Conservation (phyloP, 2,888 invertebrate species). For the Agrilus biguttatus region DNA sequence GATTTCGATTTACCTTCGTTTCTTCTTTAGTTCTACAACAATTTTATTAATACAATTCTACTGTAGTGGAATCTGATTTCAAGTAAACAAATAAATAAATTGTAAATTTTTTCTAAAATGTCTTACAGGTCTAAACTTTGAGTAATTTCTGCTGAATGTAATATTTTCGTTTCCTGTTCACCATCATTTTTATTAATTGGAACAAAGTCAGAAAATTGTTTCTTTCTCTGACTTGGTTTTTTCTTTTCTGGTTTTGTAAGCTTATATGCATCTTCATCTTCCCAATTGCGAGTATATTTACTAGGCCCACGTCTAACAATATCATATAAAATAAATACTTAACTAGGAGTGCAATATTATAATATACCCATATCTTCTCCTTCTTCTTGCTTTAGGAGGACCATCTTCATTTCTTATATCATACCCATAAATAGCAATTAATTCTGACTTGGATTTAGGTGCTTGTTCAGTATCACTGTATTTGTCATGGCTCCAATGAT, state of each 20-base stretch:
- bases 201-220: constrained; percentile 16
- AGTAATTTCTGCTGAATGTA: no score
- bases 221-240: constrained; percentile 18
- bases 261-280: constrained; percentile 82
- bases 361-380: constrained; percentile 67
- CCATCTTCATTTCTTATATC: constrained; percentile 89
- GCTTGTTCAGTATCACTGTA: constrained; percentile 69
- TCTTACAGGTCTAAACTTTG: no score
- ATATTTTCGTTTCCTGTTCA: constrained; percentile 19
- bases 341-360: no score
- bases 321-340: neutral
- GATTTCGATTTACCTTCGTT: no score
- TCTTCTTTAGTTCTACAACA: no score
- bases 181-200: constrained; percentile 10
- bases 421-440: constrained; percentile 80
- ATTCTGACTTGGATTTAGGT: constrained; percentile 73
- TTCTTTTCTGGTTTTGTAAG: constrained; percentile 17
- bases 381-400: constrained; percentile 73
- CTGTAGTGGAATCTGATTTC: no score
- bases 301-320: constrained; percentile 66
- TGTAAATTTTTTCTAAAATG: no score
- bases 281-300: constrained; percentile 86
- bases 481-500: constrained; percentile 43
- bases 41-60: no score
- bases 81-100: no score